phyloP scores from a whole-genome alignment of 2,113 vertebrate genomes.

The Beaufortia kweichowensis region DNA sequence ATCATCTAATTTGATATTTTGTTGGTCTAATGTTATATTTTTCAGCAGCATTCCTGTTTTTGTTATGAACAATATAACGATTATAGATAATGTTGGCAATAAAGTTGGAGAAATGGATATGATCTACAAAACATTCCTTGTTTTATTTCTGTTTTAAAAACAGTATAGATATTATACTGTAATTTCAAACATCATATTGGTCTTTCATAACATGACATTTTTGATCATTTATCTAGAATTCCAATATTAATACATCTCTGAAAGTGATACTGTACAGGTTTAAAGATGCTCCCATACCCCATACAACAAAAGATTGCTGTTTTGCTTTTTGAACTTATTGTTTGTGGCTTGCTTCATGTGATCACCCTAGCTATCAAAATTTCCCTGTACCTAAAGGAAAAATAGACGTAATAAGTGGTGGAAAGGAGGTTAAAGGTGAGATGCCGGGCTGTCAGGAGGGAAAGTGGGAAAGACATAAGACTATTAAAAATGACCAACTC shows the following conservation, averaged over 20 bases:
- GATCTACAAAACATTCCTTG: too few species aligned
- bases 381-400: conserved; percentile 30
- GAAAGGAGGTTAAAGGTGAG: conserved; percentile 28
- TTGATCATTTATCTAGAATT: neutral
- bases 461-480: conserved; percentile 53
- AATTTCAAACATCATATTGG: neutral
- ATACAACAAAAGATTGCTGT: neutral
- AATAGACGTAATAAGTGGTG: conserved; percentile 24
- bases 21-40: too few species aligned
- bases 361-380: neutral
- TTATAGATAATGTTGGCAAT: too few species aligned
- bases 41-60: too few species aligned
- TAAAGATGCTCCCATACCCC: neutral
- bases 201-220: neutral
- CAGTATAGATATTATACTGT: too few species aligned
- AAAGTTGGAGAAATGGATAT: too few species aligned
- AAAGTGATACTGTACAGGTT: neutral
- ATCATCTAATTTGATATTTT: too few species aligned
- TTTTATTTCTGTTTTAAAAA: too few species aligned
- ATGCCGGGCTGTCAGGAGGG: conserved; percentile 17
- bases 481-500: conserved; percentile 50
- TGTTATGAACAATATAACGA: too few species aligned
- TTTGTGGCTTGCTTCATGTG: neutral
- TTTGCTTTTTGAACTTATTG: conserved; percentile 13
- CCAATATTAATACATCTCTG: neutral